Evolutionary conservation across 2,888 invertebrate genomes (phyloP), one percentile per base, ranked within the genome.

Genomic region (Caenorhabditis becei): DNA sequence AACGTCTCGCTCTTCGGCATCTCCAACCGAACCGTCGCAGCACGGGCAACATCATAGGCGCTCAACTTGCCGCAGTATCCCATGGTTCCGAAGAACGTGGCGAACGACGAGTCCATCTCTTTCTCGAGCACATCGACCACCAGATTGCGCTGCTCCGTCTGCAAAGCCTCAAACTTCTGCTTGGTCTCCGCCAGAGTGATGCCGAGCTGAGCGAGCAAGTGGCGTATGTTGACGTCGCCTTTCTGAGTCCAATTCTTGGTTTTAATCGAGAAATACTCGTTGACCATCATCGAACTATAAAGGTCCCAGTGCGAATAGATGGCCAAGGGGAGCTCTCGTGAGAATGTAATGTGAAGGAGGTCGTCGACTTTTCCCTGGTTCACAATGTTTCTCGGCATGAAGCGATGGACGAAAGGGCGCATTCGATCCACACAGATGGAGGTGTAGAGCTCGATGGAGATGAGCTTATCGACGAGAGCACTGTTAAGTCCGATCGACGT

Each of bases 231-330:
- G 23, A 67, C 63, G 35, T 88, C 88, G 20, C 90, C 90, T 56
- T 81, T 77, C 71, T 90, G 89, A 7, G 75, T 88, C 90, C 90
- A 90, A 65, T 90, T 84, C 54, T 82, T 78, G 14, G 88, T 87
- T 53, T 83, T 72, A 32, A 89, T 88, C 4, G 88, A 81, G 54
- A 90, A 90, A 51, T 78, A 80, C 18, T 85, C 84, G 61, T 89
- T 85, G 44, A 86, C 82, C 53, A 59, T 71, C 85, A 90, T 88
- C 24, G 89, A 86, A 37, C 74, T 79, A 80, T 84, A 86, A 14
- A 90, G 65, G 26, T 87, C 84, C 90, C 90, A 90, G 24, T 87
- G 86, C 20, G 85, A 66, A 74, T 90, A 90, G 26, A 90, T 69
- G 8, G 89, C 86, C 4, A 90, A 80, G 1, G 87, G 84, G 11